These are phyloP conservation scores for Podocnemis expansa DNA, from an alignment of 2,113 vertebrate species.

Conservation along the genomic window DNA sequence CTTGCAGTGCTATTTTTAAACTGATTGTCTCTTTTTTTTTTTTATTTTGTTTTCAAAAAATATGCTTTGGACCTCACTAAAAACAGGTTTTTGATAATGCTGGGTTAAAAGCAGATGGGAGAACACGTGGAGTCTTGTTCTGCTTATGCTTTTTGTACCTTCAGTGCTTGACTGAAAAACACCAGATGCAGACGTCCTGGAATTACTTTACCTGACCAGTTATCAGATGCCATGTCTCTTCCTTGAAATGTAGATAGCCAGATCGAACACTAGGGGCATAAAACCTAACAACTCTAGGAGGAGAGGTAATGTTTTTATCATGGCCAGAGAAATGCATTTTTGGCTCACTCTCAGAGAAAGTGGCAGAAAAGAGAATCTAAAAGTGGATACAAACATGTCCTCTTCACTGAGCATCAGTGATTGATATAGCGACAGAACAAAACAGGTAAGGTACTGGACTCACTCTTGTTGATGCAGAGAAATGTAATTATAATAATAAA, in stretches of 20 bases:
- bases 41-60: too few relatives aligned
- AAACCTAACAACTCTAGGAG: background rate
- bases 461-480: background rate
- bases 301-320: background rate
- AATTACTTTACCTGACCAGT: background rate
- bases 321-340: background rate
- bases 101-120: conserved; percentile 40
- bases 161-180: background rate
- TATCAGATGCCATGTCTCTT: conserved; percentile 1
- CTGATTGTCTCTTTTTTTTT: background rate
- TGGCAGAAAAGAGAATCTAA: background rate
- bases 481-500: background rate
- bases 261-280: background rate
- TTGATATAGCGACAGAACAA: background rate
- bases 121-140: conserved; percentile 3
- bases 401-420: background rate
- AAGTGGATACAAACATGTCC: background rate
- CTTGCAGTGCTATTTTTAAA: too few relatives aligned
- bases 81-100: conserved; percentile 37
- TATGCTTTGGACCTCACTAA: conserved; percentile 14
- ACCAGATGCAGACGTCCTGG: background rate
- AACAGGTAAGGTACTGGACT: background rate
- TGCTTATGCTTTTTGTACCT: background rate
- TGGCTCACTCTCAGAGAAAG: background rate
- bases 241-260: conserved; percentile 10